Percentiles rank a stretch among this genome's conserved stretches.
Conservation (phyloP, 2,797 vertebrate species). For the Notamacropus eugenii region DNA sequence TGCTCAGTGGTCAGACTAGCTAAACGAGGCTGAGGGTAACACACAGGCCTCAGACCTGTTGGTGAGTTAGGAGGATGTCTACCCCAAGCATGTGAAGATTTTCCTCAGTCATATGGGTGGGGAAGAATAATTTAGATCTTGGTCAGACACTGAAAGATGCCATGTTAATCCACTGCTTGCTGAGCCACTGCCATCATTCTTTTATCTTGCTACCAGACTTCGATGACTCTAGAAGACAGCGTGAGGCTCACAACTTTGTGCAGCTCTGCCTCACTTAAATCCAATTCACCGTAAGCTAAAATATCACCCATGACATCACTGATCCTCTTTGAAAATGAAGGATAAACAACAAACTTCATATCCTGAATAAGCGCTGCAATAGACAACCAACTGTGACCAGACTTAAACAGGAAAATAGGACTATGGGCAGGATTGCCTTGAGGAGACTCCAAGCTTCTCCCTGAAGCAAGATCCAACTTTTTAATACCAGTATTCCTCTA, state of each 20-base stretch:
- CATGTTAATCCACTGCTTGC: background rate
- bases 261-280: background rate
- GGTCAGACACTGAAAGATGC: background rate
- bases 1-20: background rate
- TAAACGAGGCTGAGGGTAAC: background rate
- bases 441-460: background rate
- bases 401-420: background rate
- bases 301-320: background rate
- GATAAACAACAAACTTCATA: background rate
- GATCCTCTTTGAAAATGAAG: background rate
- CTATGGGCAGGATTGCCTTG: background rate
- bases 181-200: background rate
- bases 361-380: background rate
- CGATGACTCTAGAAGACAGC: background rate
- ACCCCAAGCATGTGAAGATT: background rate
- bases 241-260: background rate
- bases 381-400: background rate
- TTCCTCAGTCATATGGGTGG: background rate
- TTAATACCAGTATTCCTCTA: background rate
- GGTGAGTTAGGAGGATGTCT: background rate
- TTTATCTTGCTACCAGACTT: background rate
- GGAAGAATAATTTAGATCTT: background rate
- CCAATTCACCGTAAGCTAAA: background rate
- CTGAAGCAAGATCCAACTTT: background rate
- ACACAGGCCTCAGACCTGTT: background rate